A percentile compares a stretch with the other conserved stretches of the same genome.
Evolutionary conservation across 1,140 invertebrate species (phyloP).

Genomic region (Pogonomyrmex barbatus): DNA sequence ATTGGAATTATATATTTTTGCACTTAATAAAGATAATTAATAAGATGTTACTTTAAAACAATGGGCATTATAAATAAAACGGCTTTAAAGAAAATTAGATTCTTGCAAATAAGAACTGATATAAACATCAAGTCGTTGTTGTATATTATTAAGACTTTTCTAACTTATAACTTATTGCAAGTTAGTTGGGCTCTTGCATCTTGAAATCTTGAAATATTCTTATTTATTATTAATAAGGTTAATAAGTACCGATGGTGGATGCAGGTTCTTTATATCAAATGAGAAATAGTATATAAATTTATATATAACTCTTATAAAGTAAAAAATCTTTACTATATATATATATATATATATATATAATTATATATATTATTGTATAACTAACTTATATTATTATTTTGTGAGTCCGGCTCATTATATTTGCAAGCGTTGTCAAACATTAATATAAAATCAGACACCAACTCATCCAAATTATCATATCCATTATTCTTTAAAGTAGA

Average conservation of each 20-base stretch:
- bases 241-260: neutral
- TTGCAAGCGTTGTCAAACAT: slow-evolving; percentile 99
- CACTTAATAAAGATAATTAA: neutral
- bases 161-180: neutral
- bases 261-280: slow-evolving; percentile 6
- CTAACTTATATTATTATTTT: too few species aligned
- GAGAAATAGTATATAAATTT: neutral
- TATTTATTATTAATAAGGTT: slow-evolving; percentile 23
- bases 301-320: slow-evolving; percentile 1
- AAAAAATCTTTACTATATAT: slow-evolving; percentile 54
- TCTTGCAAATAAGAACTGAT: neutral
- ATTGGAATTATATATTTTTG: neutral
- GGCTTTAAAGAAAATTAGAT: neutral
- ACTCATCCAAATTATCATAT: slow-evolving; percentile 95
- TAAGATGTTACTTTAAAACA: neutral
- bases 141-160: neutral
- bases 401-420: slow-evolving; percentile 99
- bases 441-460: slow-evolving; percentile 96
- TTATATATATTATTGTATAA: too few species aligned
- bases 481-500: slow-evolving; percentile 92
- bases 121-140: neutral
- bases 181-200: neutral
- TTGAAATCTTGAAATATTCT: neutral
- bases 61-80: neutral
- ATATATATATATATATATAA: too few species aligned